Evolutionary conservation across 2,113 vertebrate species (phyloP).

Genomic region (Myocastor coypus): DNA sequence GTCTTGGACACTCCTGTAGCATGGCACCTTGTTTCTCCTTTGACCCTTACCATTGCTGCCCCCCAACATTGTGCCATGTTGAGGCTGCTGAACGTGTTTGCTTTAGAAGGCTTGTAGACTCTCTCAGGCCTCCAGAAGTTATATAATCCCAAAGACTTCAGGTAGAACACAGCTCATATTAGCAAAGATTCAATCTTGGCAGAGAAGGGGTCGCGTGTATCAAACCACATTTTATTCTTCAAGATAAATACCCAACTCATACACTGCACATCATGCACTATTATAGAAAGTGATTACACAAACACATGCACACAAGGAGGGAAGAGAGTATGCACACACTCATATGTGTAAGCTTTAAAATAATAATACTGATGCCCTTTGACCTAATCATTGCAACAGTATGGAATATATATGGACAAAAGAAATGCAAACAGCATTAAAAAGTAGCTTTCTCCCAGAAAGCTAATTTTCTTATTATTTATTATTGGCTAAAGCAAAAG

Average conservation of each 20-base stretch:
- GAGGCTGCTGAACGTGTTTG: slow-evolving; percentile 57
- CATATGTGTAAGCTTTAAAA: background rate
- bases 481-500: background rate
- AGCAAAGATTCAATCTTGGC: background rate
- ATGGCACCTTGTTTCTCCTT: background rate
- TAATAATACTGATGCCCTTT: background rate
- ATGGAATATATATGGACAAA: background rate
- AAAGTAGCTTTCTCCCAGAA: background rate
- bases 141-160: slow-evolving; percentile 56
- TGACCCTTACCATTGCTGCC: background rate
- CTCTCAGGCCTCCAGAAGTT: slow-evolving; percentile 34
- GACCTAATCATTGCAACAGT: background rate
- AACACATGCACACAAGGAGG: background rate
- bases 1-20: fast-evolving
- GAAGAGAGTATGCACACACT: background rate
- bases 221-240: background rate
- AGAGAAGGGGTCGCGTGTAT: background rate
- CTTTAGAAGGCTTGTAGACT: slow-evolving; percentile 46
- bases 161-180: background rate
- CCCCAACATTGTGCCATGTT: background rate
- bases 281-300: background rate
- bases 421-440: background rate
- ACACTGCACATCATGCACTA: too few species aligned
- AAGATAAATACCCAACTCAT: background rate
- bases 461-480: background rate